Evolutionary conservation across 2,797 vertebrate genomes (phyloP).

Genomic region (Delichon dasypus): DNA sequence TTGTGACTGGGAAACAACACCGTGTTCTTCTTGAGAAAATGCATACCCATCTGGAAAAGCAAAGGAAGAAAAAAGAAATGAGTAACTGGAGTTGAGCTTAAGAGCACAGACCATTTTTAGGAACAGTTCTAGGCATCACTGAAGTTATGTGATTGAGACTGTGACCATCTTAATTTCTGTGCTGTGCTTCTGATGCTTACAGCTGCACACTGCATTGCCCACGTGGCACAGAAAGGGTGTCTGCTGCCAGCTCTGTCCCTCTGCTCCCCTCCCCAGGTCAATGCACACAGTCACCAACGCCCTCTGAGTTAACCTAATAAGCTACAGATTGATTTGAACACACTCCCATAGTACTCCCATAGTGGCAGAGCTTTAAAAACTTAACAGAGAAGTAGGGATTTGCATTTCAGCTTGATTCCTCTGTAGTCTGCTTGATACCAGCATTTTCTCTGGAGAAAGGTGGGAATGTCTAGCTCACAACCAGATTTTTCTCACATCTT

Average conservation of each 20-base stretch:
- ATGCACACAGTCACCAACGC: neutral
- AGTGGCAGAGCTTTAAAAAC: neutral
- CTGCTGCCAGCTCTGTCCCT: neutral
- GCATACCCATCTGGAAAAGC: conserved; percentile 90
- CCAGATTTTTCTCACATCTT: neutral
- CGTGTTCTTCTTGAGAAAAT: conserved; percentile 98
- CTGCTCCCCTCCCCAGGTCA: neutral
- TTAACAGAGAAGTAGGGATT: neutral
- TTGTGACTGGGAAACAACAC: conserved; percentile 94
- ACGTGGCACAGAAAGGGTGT: neutral
- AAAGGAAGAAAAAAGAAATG: conserved; percentile 1
- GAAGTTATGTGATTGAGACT: neutral
- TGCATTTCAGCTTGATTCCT: neutral
- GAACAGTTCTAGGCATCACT: neutral
- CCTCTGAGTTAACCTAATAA: neutral
- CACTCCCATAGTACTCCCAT: neutral
- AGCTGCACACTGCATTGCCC: neutral
- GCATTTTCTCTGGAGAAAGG: neutral
- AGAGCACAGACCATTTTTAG: neutral
- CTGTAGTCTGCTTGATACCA: neutral
- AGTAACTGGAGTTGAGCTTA: neutral
- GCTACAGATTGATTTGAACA: neutral
- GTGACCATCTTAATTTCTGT: neutral
- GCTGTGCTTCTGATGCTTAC: accelerated
- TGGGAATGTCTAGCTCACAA: neutral